Evolutionary conservation across 1,140 invertebrate genomes (phyloP).

Genomic region (Pteromalus puparum): DNA sequence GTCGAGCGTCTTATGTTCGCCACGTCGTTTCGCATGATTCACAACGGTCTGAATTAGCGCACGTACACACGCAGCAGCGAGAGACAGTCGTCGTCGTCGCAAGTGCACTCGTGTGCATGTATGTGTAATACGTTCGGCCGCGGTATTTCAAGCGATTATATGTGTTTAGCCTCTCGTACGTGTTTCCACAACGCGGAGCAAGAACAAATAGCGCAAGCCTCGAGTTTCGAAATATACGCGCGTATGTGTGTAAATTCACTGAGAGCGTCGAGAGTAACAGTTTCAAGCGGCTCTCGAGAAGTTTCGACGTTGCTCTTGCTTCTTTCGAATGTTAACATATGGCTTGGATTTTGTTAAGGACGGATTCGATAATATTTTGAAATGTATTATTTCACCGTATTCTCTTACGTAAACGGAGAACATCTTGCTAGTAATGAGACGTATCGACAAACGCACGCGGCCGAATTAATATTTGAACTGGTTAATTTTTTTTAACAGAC

Average conservation of each 20-base stretch:
- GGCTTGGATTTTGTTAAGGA: neutral
- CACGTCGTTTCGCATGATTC: conserved; percentile 13
- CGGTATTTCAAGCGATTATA: neutral
- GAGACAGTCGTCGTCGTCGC: neutral
- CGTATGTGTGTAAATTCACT: neutral
- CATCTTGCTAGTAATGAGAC: too few species aligned
- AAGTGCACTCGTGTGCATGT: neutral
- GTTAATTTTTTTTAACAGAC: neutral
- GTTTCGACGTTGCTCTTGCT: neutral
- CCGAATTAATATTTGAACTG: conserved; percentile 13
- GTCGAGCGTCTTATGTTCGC: neutral
- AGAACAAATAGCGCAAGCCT: conserved; percentile 10
- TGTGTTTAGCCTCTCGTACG: neutral
- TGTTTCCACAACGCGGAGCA: neutral
- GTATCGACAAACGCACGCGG: too few species aligned
- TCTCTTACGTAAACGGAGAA: too few species aligned
- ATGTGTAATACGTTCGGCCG: neutral
- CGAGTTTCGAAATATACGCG: conserved; percentile 11
- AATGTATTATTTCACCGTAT: too few species aligned
- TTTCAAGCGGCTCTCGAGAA: conserved; percentile 1
- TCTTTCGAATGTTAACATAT: neutral
- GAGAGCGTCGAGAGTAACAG: conserved; percentile 5
- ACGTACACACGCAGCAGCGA: neutral
- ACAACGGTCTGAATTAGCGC: neutral
- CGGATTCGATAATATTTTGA: neutral